Conservation (phyloP, 2,113 vertebrate genomes). For the Struthidea cinerea region DNA sequence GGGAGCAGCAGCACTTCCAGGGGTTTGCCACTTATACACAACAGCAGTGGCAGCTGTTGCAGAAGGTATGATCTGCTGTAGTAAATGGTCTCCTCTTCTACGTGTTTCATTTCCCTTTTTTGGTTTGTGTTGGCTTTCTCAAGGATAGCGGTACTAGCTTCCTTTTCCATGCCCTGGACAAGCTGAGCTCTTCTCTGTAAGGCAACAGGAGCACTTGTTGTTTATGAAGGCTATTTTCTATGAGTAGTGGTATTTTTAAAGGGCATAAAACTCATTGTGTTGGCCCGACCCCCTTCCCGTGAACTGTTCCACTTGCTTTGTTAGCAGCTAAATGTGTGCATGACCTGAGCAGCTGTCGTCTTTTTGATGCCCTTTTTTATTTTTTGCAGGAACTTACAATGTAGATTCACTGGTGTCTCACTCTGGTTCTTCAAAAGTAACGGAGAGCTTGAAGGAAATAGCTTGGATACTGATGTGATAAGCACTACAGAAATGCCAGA, state of each 20-base stretch:
- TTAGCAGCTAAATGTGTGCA: not conserved
- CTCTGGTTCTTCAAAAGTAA: not conserved
- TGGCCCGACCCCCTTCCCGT: not conserved
- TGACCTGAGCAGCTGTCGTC: not conserved
- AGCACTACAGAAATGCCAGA: conserved; percentile 22
- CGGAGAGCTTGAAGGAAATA: not conserved
- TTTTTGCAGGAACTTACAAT: not conserved
- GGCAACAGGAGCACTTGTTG: not conserved
- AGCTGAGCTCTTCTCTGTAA: not conserved
- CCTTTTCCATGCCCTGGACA: not conserved
- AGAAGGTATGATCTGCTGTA: not conserved
- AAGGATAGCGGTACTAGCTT: not conserved
- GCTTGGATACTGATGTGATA: not conserved
- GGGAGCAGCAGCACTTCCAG: not conserved
- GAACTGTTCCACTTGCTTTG: not conserved
- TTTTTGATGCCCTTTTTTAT: not conserved
- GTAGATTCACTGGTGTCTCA: not conserved
- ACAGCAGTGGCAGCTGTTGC: not conserved
- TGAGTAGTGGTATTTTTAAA: not conserved
- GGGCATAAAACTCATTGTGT: not conserved
- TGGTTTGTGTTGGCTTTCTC: not conserved
- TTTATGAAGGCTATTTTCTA: not conserved
- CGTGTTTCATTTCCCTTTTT: not conserved
- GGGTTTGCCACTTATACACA: not conserved
- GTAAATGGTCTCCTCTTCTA: not conserved